Evolutionary conservation across 2,797 vertebrate species (phyloP).

Genomic region (Acanthopagrus latus): DNA sequence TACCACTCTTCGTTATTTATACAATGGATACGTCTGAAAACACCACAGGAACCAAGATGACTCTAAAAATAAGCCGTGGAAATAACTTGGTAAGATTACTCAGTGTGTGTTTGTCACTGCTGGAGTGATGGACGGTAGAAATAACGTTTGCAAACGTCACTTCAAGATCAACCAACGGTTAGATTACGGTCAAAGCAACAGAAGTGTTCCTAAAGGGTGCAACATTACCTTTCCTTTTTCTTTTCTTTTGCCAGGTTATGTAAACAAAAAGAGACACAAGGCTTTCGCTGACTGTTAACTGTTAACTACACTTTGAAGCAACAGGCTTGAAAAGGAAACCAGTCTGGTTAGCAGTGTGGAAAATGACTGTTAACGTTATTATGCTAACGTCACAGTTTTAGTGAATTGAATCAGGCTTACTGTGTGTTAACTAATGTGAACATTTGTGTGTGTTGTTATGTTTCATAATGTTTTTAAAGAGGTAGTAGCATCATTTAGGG

Average conservation of each 20-base stretch:
- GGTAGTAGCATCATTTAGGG: too few species aligned
- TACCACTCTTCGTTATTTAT: fast-evolving
- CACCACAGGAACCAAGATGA: background rate
- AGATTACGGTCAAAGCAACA: background rate
- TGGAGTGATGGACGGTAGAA: background rate
- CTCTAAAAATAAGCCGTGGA: slow-evolving; percentile 51
- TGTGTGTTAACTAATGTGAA: background rate
- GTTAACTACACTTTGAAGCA: background rate
- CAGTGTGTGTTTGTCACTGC: background rate
- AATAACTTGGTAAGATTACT: slow-evolving; percentile 56
- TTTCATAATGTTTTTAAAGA: background rate
- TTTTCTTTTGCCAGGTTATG: too few species aligned
- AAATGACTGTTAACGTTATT: too few species aligned
- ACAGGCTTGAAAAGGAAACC: background rate
- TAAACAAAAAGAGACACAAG: too few species aligned
- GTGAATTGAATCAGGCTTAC: too few species aligned
- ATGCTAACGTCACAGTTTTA: too few species aligned
- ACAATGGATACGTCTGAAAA: slow-evolving; percentile 38
- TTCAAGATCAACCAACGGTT: too few species aligned
- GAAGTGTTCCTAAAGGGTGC: background rate
- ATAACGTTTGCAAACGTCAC: background rate
- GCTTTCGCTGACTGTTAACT: background rate
- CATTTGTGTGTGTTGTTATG: background rate
- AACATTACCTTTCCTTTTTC: too few species aligned
- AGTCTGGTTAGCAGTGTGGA: too few species aligned